Evolutionary conservation across 2,888 invertebrate genomes (phyloP).

Genomic region (Ennomos quercinarius): DNA sequence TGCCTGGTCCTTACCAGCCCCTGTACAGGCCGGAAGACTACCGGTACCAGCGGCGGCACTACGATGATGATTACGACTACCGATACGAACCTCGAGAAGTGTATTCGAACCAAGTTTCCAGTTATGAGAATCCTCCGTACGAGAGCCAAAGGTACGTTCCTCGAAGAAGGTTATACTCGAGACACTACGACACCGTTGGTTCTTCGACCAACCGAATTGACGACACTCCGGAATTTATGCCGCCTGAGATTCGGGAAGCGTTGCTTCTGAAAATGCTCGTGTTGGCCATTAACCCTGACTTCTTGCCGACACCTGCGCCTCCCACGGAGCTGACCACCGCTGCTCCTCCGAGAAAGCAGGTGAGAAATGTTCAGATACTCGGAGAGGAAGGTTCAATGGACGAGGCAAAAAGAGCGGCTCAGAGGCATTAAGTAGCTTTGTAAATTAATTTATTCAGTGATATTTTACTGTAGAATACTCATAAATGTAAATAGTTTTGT

Average conservation of each 20-base stretch:
- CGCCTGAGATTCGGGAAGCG: conserved; percentile 89
- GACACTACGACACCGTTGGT: conserved; percentile 74
- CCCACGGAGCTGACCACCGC: conserved; percentile 78
- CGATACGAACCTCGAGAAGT: conserved; percentile 71
- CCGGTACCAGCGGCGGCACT: conserved; percentile 73
- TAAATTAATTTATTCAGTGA: conserved; percentile 53
- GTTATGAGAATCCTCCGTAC: conserved; percentile 70
- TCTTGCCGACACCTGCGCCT: conserved; percentile 72
- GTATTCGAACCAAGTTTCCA: conserved; percentile 65
- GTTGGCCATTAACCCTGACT: conserved; percentile 88
- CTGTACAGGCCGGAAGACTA: conserved; percentile 64
- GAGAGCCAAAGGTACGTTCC: conserved; percentile 80
- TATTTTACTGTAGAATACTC: conserved; percentile 62
- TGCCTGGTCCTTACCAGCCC: conserved; percentile 66
- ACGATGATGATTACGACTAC: conserved; percentile 65
- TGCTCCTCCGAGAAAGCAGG: conserved; percentile 84
- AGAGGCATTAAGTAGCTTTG: conserved; percentile 58
- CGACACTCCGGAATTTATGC: conserved; percentile 86
- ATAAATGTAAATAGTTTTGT: conserved; percentile 70
- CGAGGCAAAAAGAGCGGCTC: conserved; percentile 60
- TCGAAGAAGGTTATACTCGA: conserved; percentile 64
- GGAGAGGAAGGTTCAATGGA: conserved; percentile 85
- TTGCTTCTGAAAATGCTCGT: conserved; percentile 89
- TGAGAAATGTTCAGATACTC: conserved; percentile 90
- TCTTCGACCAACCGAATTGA: conserved; percentile 75